These are phyloP conservation scores for Seladonia tumulorum DNA, from an alignment of 2,888 invertebrate genomes.

Conservation along the genomic window DNA sequence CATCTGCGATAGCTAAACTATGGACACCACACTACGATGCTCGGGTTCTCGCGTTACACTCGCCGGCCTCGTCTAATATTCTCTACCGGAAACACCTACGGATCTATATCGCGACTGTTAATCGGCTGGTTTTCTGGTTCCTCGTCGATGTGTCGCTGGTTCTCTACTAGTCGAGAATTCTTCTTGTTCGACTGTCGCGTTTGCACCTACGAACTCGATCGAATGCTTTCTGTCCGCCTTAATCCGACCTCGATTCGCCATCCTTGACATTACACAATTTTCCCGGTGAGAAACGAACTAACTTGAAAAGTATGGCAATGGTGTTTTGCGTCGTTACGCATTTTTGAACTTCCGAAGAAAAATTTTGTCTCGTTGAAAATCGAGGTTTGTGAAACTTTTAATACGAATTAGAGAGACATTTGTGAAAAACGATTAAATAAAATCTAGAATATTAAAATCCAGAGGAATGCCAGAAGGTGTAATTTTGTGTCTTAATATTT, in stretches of 20 bases:
- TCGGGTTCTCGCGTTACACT: constrained; percentile 8
- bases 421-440: no score
- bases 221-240: background rate
- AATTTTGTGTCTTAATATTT: background rate
- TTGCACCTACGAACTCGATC: background rate
- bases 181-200: background rate
- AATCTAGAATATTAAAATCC: no score
- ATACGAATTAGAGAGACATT: no score
- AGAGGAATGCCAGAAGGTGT: no score
- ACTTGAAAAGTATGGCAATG: background rate
- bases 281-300: background rate
- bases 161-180: background rate
- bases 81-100: constrained; percentile 1
- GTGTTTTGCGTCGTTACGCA: background rate
- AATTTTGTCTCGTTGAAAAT: no score
- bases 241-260: background rate
- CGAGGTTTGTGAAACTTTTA: no score
- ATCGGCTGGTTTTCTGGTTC: background rate
- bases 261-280: background rate
- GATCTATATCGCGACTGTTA: background rate
- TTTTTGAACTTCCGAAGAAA: background rate
- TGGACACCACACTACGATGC: constrained; percentile 15
- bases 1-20: constrained; percentile 30
- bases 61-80: constrained; percentile 13
- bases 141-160: background rate